Conservation (phyloP, 2,888 invertebrate genomes). For the Drosophila merina region DNA sequence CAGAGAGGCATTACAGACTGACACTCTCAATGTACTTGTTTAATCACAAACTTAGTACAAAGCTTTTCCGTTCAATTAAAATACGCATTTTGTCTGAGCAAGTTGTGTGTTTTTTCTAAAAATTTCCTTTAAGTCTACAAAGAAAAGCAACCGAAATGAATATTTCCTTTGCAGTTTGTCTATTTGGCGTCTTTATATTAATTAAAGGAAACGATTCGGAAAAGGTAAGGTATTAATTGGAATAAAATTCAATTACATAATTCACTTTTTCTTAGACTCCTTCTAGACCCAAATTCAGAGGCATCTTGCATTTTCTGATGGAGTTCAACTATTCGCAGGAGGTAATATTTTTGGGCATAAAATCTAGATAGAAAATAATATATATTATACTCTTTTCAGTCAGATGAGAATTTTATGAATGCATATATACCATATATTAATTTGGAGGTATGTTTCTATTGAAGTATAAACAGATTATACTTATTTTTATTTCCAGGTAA, state of each 20-base stretch:
- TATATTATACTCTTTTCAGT: no score
- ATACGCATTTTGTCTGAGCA: slow-evolving; percentile 1
- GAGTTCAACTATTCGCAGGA: neutral
- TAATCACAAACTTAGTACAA: neutral
- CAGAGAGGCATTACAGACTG: slow-evolving; percentile 3
- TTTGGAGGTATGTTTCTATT: neutral
- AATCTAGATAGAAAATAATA: no score
- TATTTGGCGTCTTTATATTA: neutral
- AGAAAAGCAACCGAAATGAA: neutral
- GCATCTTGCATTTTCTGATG: neutral
- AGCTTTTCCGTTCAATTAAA: slow-evolving; percentile 6
- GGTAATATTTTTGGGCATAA: no score
- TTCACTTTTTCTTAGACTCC: neutral
- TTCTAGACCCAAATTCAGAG: neutral
- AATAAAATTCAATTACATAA: neutral
- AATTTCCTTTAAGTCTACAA: neutral
- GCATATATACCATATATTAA: neutral
- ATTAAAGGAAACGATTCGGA: neutral
- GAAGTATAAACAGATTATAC: no score
- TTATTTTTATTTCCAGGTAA: neutral
- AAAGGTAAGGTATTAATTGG: neutral
- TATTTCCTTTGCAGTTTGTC: neutral
- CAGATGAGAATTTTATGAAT: neutral
- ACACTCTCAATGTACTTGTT: neutral
- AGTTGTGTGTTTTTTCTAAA: neutral